phyloP scores from a whole-genome alignment of 2,113 vertebrate species.

The Bos javanicus region DNA sequence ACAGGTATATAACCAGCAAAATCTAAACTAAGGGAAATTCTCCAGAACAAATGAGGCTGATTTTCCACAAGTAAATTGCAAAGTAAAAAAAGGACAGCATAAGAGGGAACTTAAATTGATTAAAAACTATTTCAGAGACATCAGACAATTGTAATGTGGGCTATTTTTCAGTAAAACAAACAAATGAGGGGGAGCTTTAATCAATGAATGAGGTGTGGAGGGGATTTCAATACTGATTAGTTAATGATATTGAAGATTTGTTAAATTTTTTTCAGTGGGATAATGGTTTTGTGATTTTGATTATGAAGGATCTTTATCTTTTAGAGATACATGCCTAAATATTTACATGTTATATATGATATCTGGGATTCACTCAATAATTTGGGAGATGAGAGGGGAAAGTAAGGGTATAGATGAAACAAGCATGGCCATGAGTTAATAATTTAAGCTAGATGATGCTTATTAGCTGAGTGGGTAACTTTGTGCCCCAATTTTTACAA shows the following conservation, averaged over 20 bases:
- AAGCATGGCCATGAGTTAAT: neutral
- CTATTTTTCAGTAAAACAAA: neutral
- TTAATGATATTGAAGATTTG: neutral
- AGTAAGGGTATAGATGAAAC: neutral
- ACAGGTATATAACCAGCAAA: neutral
- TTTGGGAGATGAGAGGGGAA: neutral
- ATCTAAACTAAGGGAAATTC: neutral
- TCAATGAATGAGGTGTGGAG: neutral
- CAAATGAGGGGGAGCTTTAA: neutral
- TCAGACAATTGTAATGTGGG: neutral
- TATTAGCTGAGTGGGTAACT: neutral
- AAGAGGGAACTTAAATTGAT: neutral
- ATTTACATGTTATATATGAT: neutral
- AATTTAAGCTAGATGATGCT: neutral
- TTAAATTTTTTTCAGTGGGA: neutral
- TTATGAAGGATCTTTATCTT: neutral
- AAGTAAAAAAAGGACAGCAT: neutral
- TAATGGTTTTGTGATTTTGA: slow-evolving; percentile 3
- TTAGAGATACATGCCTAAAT: neutral
- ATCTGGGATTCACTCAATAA: neutral
- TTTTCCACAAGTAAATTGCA: neutral
- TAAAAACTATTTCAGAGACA: neutral
- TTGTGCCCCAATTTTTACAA: neutral
- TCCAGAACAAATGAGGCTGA: neutral
- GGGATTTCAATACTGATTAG: neutral